Base-by-base conservation (phyloP, 2,888 invertebrate genomes). In the Caenorhabditis sp. region DNA sequence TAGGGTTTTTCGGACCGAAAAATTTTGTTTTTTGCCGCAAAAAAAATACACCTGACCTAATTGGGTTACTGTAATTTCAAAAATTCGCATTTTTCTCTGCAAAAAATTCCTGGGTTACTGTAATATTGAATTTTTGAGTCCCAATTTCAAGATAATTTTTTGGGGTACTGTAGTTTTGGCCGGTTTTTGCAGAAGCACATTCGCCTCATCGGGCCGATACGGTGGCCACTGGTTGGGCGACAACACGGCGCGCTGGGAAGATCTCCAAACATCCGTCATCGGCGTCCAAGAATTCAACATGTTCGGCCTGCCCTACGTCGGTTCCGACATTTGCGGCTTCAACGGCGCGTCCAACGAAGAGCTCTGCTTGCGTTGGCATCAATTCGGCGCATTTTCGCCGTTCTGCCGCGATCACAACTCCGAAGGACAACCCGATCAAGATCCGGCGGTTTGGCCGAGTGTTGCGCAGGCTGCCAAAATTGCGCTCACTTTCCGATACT, bases 221-320 rank as follows among this genome's bases (percentile, higher is more conserved):
- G 83, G 84, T 8, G 88, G 93, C 0, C 93, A 94, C 88, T 94
- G 94, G 94, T 92, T 93, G 82, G 94, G 94, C 0, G 94, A 94
- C 88, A 91, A 93, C 72, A 89, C 88, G 78, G 93, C 93, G 55
- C 89, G 90, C 50, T 94, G 94, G 94, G 90, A 92, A 67, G 93
- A 93, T 85, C 91, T 94, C 91, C 73, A 73, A 66, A 73, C 69
- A 23, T 60, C 57, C 27, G 73, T 69, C 6, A 69, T 73, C 49
- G 83, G 83, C 19, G 81, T 72, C 10, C 77, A 84, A 74, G 88
- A 88, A 64, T 88, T 88, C 72, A 88, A 88, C 76, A 59, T 88
- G 55, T 88, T 88, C 74, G 85, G 84, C 6, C 74, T 81, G 51
- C 88, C 88, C 1, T 86, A 84, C 66, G 83, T 85, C 57, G 88